Evolutionary conservation across 37 sponge, comb jelly and placozoan species (phyloP), one percentile per base, ranked within the genome.

Genomic region (Theonella swinhoei): DNA sequence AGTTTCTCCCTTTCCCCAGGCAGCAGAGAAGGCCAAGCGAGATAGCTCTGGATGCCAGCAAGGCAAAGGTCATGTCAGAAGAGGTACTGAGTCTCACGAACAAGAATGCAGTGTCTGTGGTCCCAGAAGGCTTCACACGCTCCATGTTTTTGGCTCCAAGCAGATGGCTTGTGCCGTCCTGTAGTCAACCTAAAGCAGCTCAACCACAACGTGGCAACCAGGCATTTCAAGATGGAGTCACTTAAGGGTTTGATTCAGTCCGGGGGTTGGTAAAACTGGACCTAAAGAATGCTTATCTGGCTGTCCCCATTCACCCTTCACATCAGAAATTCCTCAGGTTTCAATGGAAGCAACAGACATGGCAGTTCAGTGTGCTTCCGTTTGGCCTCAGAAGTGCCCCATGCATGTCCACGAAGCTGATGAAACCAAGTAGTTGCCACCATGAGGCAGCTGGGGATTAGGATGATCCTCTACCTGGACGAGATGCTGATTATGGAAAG

Each of bases 141-240:
- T 70, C 72, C 40, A 34, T 71, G 63, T 71, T 81, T 30, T 23
- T 71, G 20, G 82, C 71, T 31, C 72, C 72, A 54, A n/a, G 69
- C 72, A 60, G 82, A 81, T 25, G 73, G 72, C 25, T 70, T 72
- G 1, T 70, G 82, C 62, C 61, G 61, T 2, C 72, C 72, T 24
- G 82, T 81, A 32, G 61, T 79, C 8, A 79, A 79, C 43, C 66
- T 64, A 28, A 28, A 80, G 24, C 60, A 17, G 33, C 28, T 33
- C 1, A 76, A 60, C 28, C 61, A 59, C 22, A 4, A 33, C 77
- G 65, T 34, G 11, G 20, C 20, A n/a, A 22, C 67, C 23, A 2
- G 4, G 29, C 77, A 76, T 60, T 76, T 76, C 62, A 76, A 76
- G 62, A 76, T 76, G 77, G 80, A 79, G 29, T 76, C 77, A 11